These are phyloP conservation scores for Triops cancriformis DNA, from an alignment of 1,140 invertebrate species.

Conservation along the genomic window DNA sequence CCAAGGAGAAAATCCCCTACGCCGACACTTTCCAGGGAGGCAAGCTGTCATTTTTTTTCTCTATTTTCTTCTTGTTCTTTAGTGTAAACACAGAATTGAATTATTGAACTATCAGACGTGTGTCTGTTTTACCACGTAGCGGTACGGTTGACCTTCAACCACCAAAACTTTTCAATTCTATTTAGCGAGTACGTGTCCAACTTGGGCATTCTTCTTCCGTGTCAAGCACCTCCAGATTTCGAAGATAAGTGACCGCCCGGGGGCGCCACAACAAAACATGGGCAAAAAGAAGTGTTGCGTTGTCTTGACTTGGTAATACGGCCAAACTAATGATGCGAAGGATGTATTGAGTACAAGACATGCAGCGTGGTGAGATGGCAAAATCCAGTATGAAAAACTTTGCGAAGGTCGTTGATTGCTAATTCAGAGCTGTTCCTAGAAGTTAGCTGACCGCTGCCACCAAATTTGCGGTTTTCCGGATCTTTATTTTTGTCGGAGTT, in stretches of 20 bases:
- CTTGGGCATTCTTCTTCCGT: background rate
- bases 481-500: too few species aligned
- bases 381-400: background rate
- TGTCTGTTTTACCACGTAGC: conserved; percentile 11
- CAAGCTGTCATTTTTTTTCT: background rate
- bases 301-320: background rate
- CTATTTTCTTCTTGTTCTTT: background rate
- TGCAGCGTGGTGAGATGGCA: background rate
- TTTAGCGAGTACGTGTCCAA: too few species aligned
- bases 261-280: background rate
- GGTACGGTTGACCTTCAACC: background rate
- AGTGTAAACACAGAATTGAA: background rate
- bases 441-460: background rate
- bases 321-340: conserved; percentile 1
- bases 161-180: too few species aligned
- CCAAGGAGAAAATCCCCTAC: background rate
- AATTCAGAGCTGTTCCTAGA: background rate
- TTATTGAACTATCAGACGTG: background rate
- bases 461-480: too few species aligned
- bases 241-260: background rate
- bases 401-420: background rate
- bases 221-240: background rate
- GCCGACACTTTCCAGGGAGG: background rate
- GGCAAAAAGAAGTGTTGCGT: background rate
- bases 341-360: background rate